A percentile compares a stretch with the other conserved stretches of the same genome.
Evolutionary conservation across 2,113 vertebrate genomes (phyloP).

Genomic region (Sprattus sprattus): DNA sequence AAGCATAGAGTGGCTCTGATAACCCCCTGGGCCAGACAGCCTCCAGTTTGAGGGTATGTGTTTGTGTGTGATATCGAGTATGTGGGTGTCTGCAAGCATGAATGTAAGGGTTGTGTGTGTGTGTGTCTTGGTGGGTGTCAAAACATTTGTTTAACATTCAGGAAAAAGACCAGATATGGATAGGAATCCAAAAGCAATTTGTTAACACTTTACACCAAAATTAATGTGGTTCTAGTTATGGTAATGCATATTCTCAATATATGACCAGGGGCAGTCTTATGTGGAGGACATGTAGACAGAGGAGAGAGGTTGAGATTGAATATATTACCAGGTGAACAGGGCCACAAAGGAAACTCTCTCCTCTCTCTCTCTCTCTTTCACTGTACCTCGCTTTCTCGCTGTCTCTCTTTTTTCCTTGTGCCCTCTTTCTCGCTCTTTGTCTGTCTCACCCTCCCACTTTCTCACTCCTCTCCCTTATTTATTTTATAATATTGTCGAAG

Average conservation of each 20-base stretch:
- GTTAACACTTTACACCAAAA: background rate
- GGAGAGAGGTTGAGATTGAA: no score
- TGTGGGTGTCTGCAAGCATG: background rate
- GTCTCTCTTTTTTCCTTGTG: background rate
- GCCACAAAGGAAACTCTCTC: no score
- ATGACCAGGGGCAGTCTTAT: no score
- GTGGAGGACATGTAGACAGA: no score
- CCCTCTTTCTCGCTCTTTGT: background rate
- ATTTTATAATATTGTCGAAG: background rate
- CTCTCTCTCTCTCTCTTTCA: no score
- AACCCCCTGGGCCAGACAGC: no score
- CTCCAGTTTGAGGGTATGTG: background rate
- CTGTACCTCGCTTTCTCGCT: background rate
- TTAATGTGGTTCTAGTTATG: background rate
- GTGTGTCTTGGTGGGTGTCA: background rate
- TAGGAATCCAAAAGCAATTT: background rate
- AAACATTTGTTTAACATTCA: background rate
- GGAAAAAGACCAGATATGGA: background rate
- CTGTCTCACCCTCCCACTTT: background rate
- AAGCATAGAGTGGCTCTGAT: no score
- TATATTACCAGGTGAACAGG: no score
- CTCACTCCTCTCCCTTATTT: background rate
- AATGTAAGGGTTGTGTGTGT: background rate
- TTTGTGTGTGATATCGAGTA: background rate
- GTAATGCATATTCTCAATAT: no score